Base-by-base conservation (phyloP, 2,113 vertebrate genomes). In the Psittacula cyanocephala region DNA sequence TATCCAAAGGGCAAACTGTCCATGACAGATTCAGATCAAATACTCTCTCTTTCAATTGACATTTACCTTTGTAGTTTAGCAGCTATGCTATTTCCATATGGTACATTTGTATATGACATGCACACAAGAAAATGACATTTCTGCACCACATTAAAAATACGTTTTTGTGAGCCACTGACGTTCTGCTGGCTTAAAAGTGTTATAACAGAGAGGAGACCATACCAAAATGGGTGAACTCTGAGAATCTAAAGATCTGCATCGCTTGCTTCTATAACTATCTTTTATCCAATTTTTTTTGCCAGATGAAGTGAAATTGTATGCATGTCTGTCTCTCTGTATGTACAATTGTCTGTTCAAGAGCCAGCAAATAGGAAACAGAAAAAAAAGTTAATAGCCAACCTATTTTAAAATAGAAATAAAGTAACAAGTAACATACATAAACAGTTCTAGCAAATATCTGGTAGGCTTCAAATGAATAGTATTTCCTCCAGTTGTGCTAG, bases 1-100 rank as follows among this genome's bases (percentile, higher is more conserved):
- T 93, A 41, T 77, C 86, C 44, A 94, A 89, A 91, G 96, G 63
- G 81, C 92, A 93, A 96, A 81, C 49, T 90, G 37, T 95, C 86
- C 60, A 94, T 23, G 47, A 33, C 81, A 88, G 68, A 95, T 95
- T 93, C 81, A 91, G 76, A 93, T 81, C 62, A 94, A 95, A 79
- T 93, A 52, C 75, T 81, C 31, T 81, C 63, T 60, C 24, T 93
- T 92, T 65, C 81, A 88, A 81, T 29, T 96, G 95, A 93, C 96
- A 75, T 93, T 92, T 96, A 78, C 53, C 47, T 96, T 96, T 76
- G 49, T 84, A 70, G 80, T 86, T 87, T 64, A 72, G 64, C 78
- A 78, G 41, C 23, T 41, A 27, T 89, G 75, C 75, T 90, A 29
- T 93, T 89, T 91, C 83, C 84, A 76, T 76, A 64, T 49, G 74